phyloP scores from a whole-genome alignment of 2,888 invertebrate species.

The Arrhopalites spinosus region DNA sequence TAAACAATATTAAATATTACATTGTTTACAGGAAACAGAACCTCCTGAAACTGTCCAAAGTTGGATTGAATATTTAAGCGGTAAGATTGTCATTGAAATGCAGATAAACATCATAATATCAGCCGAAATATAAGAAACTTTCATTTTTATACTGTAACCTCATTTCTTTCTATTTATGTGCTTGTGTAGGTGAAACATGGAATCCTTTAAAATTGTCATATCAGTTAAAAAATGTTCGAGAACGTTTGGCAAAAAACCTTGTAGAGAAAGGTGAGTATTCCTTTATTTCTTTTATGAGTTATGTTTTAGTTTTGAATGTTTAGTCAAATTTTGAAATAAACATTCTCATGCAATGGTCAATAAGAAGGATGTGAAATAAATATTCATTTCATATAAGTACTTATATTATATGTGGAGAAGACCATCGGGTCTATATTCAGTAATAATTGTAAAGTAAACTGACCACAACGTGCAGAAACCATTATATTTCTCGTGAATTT shows the following conservation, averaged over 20 bases:
- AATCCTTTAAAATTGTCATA: constrained; percentile 97
- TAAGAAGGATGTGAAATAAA: no score
- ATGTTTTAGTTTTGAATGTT: no score
- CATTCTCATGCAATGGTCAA: no score
- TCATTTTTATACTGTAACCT: not conserved
- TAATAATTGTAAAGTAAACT: no score
- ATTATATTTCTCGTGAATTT: no score
- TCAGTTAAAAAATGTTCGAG: constrained; percentile 97
- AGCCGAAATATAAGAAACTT: not conserved
- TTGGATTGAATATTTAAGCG: constrained; percentile 99
- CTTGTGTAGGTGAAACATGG: constrained; percentile 90
- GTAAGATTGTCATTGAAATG: constrained; percentile 63
- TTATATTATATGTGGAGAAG: no score
- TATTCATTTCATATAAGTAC: no score
- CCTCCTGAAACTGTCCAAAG: constrained; percentile 96
- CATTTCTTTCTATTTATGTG: not conserved
- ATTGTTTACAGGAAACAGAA: constrained; percentile 73
- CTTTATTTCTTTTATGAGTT: no score
- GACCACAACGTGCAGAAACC: no score
- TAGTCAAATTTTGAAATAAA: no score
- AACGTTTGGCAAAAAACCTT: constrained; percentile 97
- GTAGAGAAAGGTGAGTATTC: constrained; percentile 99
- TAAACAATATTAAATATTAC: no score
- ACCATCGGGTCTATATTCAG: no score
- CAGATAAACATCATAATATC: not conserved